Conservation (phyloP, 2,113 vertebrate species). For the Cariama cristata region DNA sequence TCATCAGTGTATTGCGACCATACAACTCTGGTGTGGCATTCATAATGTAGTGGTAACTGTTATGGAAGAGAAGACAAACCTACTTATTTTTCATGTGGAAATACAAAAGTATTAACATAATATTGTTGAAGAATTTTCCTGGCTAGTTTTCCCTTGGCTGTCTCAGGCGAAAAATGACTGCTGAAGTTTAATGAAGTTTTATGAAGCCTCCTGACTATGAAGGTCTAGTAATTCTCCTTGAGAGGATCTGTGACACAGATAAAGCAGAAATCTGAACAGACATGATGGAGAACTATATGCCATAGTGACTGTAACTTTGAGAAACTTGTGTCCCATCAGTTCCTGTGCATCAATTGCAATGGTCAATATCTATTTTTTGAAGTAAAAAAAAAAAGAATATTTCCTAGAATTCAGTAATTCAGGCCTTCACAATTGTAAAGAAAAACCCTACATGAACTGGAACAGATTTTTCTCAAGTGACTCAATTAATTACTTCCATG, state of each 20-base stretch:
- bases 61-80: slow-evolving; percentile 65
- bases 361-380: not conserved
- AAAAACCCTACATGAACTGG: not conserved
- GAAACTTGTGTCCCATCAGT: not conserved
- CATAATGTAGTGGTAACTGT: slow-evolving; percentile 28
- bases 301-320: not conserved
- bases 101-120: slow-evolving; percentile 50
- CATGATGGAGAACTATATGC: not conserved
- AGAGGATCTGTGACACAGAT: slow-evolving; percentile 44
- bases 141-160: slow-evolving; percentile 52
- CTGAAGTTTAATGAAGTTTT: slow-evolving; percentile 66
- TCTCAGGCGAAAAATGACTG: slow-evolving; percentile 57
- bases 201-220: slow-evolving; percentile 55
- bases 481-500: not conserved
- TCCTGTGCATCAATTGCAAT: not conserved
- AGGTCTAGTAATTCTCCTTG: slow-evolving; percentile 23
- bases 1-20: not conserved
- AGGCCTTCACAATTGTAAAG: not conserved
- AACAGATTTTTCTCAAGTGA: not conserved
- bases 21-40: slow-evolving; percentile 22
- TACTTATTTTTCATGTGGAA: slow-evolving; percentile 65
- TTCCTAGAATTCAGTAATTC: not conserved
- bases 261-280: slow-evolving; percentile 20
- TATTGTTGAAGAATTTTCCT: slow-evolving; percentile 65
- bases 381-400: not conserved